phyloP scores from a whole-genome alignment of 2,113 vertebrate species.

The Nettapus auritus region DNA sequence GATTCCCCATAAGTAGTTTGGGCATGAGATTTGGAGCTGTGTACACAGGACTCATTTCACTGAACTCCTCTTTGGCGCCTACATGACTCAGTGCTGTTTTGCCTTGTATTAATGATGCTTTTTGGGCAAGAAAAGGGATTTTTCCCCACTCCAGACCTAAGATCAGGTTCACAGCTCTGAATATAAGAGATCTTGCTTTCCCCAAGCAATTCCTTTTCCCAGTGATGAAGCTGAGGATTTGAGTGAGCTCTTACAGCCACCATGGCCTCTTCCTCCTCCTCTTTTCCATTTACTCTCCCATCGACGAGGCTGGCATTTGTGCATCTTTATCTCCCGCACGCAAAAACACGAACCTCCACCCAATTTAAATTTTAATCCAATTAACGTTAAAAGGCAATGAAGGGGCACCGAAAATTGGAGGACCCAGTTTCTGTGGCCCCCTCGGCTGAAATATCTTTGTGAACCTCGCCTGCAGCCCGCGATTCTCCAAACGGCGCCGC shows the following conservation, averaged over 20 bases:
- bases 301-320: accelerated
- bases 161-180: not conserved
- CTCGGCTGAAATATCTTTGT: not conserved
- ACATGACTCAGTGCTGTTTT: not conserved
- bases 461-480: accelerated
- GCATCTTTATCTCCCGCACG: not conserved
- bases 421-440: not conserved
- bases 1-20: accelerated
- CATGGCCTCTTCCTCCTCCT: accelerated
- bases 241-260: not conserved
- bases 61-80: not conserved
- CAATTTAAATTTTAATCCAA: slow-evolving; percentile 34
- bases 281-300: not conserved
- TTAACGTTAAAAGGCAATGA: slow-evolving; percentile 24
- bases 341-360: not conserved
- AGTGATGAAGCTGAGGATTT: not conserved
- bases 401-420: not conserved
- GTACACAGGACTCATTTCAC: not conserved
- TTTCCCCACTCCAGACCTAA: not conserved
- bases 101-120: not conserved
- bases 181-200: not conserved
- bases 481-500: not conserved
- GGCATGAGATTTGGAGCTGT: not conserved
- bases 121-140: not conserved
- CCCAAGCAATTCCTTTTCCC: not conserved